These are phyloP conservation scores for Lampris megalopsis DNA, from an alignment of 2,113 vertebrate genomes.

Conservation along the genomic window DNA sequence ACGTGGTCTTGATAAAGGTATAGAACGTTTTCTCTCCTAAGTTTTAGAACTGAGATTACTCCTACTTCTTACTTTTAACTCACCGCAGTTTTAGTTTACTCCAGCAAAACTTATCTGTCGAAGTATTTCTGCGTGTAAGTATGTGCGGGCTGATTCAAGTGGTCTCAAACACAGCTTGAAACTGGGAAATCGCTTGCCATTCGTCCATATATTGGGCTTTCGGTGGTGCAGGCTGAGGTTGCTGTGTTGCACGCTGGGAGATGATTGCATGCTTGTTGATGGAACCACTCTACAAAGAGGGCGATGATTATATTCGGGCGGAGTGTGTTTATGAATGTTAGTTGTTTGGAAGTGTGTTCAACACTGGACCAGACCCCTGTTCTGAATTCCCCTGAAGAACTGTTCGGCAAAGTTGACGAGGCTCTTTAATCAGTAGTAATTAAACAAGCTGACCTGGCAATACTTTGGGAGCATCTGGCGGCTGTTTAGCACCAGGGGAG, in stretches of 20 bases:
- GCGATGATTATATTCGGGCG: constrained; percentile 73
- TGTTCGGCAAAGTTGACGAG: constrained; percentile 57
- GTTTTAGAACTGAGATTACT: too few species aligned
- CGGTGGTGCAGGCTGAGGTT: constrained; percentile 47
- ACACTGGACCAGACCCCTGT: constrained; percentile 40
- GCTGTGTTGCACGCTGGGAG: constrained; percentile 61
- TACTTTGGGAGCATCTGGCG: too few species aligned
- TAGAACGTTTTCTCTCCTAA: too few species aligned
- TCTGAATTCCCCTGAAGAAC: constrained; percentile 35
- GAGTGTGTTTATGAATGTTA: constrained; percentile 47
- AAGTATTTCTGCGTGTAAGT: too few species aligned
- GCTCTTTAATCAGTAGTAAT: constrained; percentile 33
- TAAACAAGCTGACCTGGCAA: neutral
- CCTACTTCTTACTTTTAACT: too few species aligned
- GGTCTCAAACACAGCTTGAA: too few species aligned
- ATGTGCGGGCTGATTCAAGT: too few species aligned
- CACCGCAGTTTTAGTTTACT: too few species aligned
- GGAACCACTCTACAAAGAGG: constrained; percentile 65
- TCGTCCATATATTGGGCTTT: neutral
- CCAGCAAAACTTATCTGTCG: too few species aligned
- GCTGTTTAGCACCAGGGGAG: too few species aligned
- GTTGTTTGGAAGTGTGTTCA: constrained; percentile 39
- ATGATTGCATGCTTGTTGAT: constrained; percentile 75
- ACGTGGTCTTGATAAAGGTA: constrained; percentile 98
- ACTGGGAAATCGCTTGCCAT: constrained; percentile 7